Conservation (phyloP, 2,888 invertebrate genomes). For the Troides oblongomaculatus region DNA sequence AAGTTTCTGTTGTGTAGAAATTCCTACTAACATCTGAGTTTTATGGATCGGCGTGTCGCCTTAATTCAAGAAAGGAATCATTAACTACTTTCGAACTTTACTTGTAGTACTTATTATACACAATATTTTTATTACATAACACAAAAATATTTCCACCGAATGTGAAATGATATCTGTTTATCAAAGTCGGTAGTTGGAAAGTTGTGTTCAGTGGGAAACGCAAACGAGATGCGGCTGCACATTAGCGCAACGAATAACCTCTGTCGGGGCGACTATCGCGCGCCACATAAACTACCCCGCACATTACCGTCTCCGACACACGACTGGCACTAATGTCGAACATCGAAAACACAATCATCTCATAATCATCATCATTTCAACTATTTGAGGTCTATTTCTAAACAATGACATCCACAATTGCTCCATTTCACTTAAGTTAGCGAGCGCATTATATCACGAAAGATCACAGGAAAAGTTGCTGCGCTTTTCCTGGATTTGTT, state of each 20-base stretch:
- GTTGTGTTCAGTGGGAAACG: slow-evolving; percentile 48
- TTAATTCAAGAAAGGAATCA: too few relatives aligned
- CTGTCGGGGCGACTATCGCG: slow-evolving; percentile 71
- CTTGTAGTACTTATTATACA: too few relatives aligned
- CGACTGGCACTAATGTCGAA: slow-evolving; percentile 13
- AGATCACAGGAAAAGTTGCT: too few relatives aligned
- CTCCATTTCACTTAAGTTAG: too few relatives aligned
- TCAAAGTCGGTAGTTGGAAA: slow-evolving; percentile 20
- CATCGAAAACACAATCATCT: not conserved
- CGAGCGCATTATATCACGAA: too few relatives aligned
- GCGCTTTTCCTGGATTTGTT: too few relatives aligned
- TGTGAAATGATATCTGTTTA: slow-evolving; percentile 16
- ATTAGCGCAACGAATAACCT: slow-evolving; percentile 79
- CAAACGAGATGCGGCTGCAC: slow-evolving; percentile 71
- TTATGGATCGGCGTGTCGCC: not conserved
- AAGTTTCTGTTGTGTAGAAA: not conserved
- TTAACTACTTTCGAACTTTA: too few relatives aligned
- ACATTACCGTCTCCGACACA: slow-evolving; percentile 67
- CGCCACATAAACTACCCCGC: slow-evolving; percentile 72
- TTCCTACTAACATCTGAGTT: not conserved
- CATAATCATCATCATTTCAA: too few relatives aligned
- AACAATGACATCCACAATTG: too few relatives aligned
- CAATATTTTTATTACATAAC: too few relatives aligned
- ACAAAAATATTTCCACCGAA: not conserved
- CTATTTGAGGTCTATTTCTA: too few relatives aligned